A percentile compares a stretch with the other conserved stretches of the same genome.
phyloP scores from a whole-genome alignment of 2,888 invertebrate species.

The Amphipyra tragopoginis region DNA sequence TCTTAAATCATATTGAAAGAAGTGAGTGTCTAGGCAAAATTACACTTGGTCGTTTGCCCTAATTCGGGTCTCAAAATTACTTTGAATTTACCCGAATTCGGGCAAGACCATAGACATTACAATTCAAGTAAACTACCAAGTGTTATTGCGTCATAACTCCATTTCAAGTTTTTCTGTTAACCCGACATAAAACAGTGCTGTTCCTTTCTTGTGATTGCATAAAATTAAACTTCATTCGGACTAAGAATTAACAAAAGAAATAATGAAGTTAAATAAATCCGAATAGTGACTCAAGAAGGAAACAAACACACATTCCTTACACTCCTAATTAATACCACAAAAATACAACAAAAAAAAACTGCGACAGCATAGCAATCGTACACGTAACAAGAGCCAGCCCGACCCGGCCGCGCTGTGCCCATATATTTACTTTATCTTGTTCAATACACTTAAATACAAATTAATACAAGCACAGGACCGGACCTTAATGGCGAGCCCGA shows the following conservation, averaged over 20 bases:
- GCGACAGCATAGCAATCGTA: constrained; percentile 57
- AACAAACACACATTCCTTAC: constrained; percentile 28
- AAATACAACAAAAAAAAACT: constrained; percentile 31
- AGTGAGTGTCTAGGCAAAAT: too few relatives aligned
- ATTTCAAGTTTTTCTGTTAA: too few relatives aligned
- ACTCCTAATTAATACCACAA: constrained; percentile 56
- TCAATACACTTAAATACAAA: constrained; percentile 90
- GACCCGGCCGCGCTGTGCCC: constrained; percentile 75
- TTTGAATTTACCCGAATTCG: too few relatives aligned
- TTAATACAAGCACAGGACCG: constrained; percentile 88
- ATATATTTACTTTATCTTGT: constrained; percentile 90
- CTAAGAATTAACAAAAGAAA: neutral
- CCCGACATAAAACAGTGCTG: too few relatives aligned
- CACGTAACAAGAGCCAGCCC: constrained; percentile 72
- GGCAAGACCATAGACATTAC: too few relatives aligned
- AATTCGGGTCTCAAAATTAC: too few relatives aligned
- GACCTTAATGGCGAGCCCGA: constrained; percentile 84
- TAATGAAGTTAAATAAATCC: neutral
- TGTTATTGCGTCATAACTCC: too few relatives aligned
- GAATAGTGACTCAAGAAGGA: constrained; percentile 31
- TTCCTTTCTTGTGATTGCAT: too few relatives aligned
- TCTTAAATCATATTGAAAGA: too few relatives aligned
- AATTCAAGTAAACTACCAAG: too few relatives aligned
- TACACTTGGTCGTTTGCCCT: too few relatives aligned
- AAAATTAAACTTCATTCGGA: too few relatives aligned